A percentile compares a stretch with the other conserved stretches of the same genome.
Evolutionary conservation across 37 sponge, comb jelly and placozoan genomes (phyloP).

Genomic region (Oscarella lobularis): DNA sequence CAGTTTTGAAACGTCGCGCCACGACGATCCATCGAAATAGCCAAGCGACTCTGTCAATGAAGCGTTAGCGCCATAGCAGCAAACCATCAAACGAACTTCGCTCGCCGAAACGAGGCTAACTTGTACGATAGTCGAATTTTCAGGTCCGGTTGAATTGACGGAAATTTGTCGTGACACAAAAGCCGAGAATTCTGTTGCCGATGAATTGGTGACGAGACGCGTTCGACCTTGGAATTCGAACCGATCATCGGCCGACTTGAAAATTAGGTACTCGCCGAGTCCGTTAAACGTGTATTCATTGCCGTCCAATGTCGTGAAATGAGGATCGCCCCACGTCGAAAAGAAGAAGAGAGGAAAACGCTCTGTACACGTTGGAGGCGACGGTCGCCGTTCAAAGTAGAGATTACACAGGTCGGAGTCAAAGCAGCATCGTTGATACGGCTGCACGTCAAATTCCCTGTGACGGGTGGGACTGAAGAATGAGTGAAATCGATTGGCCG

Average conservation of each 20-base stretch:
- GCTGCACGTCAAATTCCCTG: neutral
- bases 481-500: neutral
- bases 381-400: neutral
- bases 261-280: conserved; percentile 35
- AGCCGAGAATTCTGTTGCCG: neutral
- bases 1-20: neutral
- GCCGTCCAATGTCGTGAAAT: conserved; percentile 53
- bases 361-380: too few species aligned
- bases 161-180: too few species aligned
- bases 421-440: neutral
- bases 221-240: neutral
- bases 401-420: neutral
- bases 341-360: too few species aligned
- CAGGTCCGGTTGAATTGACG: too few species aligned
- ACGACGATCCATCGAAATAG: neutral
- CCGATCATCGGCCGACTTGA: neutral
- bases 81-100: neutral
- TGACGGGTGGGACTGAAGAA: neutral
- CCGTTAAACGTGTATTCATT: conserved; percentile 67
- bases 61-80: neutral
- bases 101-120: neutral
- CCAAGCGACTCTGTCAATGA: neutral
- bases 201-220: neutral
- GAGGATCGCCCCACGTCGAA: conserved; percentile 47
- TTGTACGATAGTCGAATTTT: neutral